Evolutionary conservation across 2,797 vertebrate species (phyloP), one percentile per base, ranked within the genome.

Genomic region (Hypotaenidia okinawae): DNA sequence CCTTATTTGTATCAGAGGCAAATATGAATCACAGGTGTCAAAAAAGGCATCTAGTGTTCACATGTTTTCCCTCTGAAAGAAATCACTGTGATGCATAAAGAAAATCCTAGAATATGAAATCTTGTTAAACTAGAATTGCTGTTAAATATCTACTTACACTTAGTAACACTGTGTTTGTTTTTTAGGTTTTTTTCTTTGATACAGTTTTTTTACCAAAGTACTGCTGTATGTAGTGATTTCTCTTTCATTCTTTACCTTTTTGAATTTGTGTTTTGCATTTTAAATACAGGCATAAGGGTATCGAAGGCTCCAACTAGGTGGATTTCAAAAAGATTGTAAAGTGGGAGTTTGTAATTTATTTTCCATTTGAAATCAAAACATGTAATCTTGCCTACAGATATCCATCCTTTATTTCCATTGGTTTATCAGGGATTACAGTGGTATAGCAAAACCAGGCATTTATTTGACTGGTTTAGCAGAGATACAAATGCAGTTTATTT

Each of bases 301-400:
- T 30, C 2, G 7, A 77, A 92, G 57, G 39, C 28, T 72, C 28
- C 63, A 54, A 3, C 21, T 35, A 64, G 25, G 74, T 88, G 49
- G 39, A 90, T 90, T 91, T 93, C 67, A 79, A 24, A 51, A 39
- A 49, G 13, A 84, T 94, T 81, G 41, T 55, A 37, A 93, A 96
- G 47, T 62, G 17, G 28, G 19, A 81, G 28, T 69, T 93, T 32
- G 13, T 58, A 4, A 52, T 93, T 87, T 90, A 72, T 88, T 90
- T 94, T 88, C 62, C 33, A 55, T 66, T 86, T 81, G 19, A 94
- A 91, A 86, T 88, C 24, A 45, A 90, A 95, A 84, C 16, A 74
- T 43, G 23, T 67, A 57, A 52, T 88, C 69, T 82, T 84, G n/a
- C 49, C 35, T 84, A 49, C 39, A 91, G 37, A 86, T 78, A 72